phyloP scores from a whole-genome alignment of 2,888 invertebrate genomes.

The Netelia fuscicornis region DNA sequence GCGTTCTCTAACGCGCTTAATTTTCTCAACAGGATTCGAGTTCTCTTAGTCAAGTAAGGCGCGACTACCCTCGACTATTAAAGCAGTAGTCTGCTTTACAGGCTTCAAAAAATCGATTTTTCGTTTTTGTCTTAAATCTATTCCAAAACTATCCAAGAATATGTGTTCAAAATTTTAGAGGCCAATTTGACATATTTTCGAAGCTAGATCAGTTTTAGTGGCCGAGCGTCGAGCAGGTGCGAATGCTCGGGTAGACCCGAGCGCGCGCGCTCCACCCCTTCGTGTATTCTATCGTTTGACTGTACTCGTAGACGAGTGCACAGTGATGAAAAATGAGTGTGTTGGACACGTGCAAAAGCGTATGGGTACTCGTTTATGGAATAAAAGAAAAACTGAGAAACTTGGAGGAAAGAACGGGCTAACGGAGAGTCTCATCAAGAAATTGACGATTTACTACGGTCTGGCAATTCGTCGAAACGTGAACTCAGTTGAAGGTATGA shows the following conservation, averaged over 20 bases:
- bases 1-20: too few species aligned
- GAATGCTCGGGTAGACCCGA: slow-evolving; percentile 57
- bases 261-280: slow-evolving; percentile 54
- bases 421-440: slow-evolving; percentile 48
- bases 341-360: too few species aligned
- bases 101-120: neutral
- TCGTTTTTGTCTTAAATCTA: slow-evolving; percentile 9
- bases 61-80: too few species aligned
- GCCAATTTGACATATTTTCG: slow-evolving; percentile 57
- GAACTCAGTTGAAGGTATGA: slow-evolving; percentile 56
- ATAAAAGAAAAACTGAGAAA: slow-evolving; percentile 48
- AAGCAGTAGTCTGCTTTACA: too few species aligned
- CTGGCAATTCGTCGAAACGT: slow-evolving; percentile 53
- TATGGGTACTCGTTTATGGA: slow-evolving; percentile 42
- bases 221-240: slow-evolving; percentile 51
- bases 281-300: slow-evolving; percentile 51
- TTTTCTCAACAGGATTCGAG: too few species aligned
- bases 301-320: slow-evolving; percentile 20
- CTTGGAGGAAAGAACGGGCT: slow-evolving; percentile 57
- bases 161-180: slow-evolving; percentile 62
- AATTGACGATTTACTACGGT: slow-evolving; percentile 62
- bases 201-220: slow-evolving; percentile 56
- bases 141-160: slow-evolving; percentile 59
- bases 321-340: too few species aligned
- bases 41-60: too few species aligned